These are phyloP conservation scores for Adelges cooleyi DNA, from an alignment of 1,140 invertebrate genomes.

Conservation along the genomic window DNA sequence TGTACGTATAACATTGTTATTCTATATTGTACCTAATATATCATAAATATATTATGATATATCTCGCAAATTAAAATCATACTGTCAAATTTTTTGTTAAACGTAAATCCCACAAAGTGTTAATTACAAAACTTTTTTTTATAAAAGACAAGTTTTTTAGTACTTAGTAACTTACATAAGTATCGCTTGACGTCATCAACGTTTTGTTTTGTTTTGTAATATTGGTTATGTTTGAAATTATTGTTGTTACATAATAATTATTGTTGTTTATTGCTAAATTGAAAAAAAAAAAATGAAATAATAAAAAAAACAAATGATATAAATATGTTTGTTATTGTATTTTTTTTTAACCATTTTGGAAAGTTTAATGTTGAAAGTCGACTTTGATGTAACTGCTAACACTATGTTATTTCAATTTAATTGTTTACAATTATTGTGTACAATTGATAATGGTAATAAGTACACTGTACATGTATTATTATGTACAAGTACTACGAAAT, in stretches of 20 bases:
- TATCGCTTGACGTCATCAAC: constrained; percentile 12
- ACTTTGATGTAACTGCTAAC: no score
- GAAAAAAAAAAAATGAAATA: constrained; percentile 12
- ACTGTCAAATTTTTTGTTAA: constrained; percentile 15
- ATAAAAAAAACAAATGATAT: constrained; percentile 2
- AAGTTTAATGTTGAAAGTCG: no score
- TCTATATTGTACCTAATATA: no score
- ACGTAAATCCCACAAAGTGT: not conserved
- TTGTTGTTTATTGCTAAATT: constrained; percentile 29
- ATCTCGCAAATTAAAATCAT: not conserved
- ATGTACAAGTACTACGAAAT: no score
- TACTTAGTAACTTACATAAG: constrained; percentile 21
- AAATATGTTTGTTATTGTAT: no score
- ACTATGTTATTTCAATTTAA: no score
- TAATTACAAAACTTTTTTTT: constrained; percentile 9
- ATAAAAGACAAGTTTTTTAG: constrained; percentile 2
- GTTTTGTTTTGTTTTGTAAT: constrained; percentile 24
- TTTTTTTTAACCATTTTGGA: no score
- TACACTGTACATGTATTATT: no score
- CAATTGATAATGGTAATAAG: no score
- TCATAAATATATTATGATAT: no score
- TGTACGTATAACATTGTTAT: not conserved
- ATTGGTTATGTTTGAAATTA: constrained; percentile 24
- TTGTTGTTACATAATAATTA: constrained; percentile 25
- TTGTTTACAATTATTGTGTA: no score